Percentiles rank a stretch among this genome's conserved stretches.
phyloP scores from a whole-genome alignment of 2,113 vertebrate species.

The Nyctereutes procyonoides region DNA sequence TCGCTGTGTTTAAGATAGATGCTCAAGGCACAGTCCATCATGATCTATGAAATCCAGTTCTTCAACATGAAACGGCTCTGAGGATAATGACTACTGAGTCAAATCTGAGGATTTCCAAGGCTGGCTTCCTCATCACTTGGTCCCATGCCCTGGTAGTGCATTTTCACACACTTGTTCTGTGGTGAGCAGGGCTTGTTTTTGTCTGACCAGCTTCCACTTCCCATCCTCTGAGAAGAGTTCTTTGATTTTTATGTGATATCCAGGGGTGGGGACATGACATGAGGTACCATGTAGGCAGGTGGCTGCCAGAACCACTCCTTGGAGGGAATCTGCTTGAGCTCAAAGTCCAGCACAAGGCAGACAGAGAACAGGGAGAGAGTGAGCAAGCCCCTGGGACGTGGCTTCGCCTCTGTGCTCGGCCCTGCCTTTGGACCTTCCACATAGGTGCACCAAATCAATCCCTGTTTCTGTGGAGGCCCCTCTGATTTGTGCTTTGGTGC shows the following conservation, averaged over 20 bases:
- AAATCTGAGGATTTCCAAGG: background rate
- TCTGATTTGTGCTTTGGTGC: background rate
- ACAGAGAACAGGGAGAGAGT: background rate
- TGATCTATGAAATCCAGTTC: background rate
- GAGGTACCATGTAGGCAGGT: background rate
- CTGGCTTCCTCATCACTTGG: background rate
- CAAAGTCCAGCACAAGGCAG: background rate
- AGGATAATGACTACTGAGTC: background rate
- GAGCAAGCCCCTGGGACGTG: fast-evolving
- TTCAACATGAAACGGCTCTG: background rate
- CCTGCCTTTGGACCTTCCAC: background rate
- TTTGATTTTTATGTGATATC: background rate
- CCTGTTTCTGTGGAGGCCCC: background rate
- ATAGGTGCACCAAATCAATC: background rate
- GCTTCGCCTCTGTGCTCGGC: background rate
- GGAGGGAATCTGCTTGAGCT: background rate
- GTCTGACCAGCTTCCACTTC: background rate
- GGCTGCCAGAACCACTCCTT: background rate
- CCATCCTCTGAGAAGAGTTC: background rate
- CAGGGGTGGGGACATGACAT: background rate
- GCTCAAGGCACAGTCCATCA: background rate
- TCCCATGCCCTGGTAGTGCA: background rate
- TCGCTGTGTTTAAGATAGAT: background rate
- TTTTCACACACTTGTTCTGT: background rate
- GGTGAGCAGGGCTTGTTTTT: background rate